Evolutionary conservation across 23 tunicate genomes (phyloP).

Genomic region (Aplidium turbinatum): DNA sequence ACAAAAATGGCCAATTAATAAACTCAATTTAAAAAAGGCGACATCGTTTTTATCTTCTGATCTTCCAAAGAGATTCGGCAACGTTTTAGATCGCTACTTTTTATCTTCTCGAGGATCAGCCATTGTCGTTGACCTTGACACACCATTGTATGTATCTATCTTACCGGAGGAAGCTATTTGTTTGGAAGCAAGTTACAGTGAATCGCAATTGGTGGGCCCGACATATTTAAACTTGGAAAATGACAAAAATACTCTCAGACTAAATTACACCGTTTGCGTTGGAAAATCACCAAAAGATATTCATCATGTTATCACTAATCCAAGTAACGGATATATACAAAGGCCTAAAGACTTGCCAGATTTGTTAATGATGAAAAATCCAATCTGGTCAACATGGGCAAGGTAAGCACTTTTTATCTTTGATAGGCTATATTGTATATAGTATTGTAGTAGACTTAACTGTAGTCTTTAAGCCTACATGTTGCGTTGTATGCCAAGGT

Average conservation of each 20-base stretch:
- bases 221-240: not conserved
- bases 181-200: conserved; percentile 26
- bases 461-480: too few species aligned
- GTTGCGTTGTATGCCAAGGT: too few species aligned
- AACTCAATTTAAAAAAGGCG: not conserved
- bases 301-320: conserved; percentile 41
- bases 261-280: conserved; percentile 45
- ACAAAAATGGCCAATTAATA: conserved; percentile 67
- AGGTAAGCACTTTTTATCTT: conserved; percentile 25
- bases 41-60: conserved; percentile 50
- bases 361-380: conserved; percentile 67
- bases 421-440: too few species aligned
- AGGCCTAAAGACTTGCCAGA: conserved; percentile 67
- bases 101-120: conserved; percentile 61
- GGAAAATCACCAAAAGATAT: conserved; percentile 4
- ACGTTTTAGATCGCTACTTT: conserved; percentile 69
- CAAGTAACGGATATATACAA: conserved; percentile 33
- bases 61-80: conserved; percentile 63
- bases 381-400: conserved; percentile 95
- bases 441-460: too few species aligned
- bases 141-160: conserved; percentile 48
- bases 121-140: conserved; percentile 25
- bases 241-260: not conserved
- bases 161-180: conserved; percentile 37
- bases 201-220: conserved; percentile 26